These are phyloP conservation scores for Scalopus aquaticus DNA, from an alignment of 2,113 vertebrate species.

Conservation along the genomic window DNA sequence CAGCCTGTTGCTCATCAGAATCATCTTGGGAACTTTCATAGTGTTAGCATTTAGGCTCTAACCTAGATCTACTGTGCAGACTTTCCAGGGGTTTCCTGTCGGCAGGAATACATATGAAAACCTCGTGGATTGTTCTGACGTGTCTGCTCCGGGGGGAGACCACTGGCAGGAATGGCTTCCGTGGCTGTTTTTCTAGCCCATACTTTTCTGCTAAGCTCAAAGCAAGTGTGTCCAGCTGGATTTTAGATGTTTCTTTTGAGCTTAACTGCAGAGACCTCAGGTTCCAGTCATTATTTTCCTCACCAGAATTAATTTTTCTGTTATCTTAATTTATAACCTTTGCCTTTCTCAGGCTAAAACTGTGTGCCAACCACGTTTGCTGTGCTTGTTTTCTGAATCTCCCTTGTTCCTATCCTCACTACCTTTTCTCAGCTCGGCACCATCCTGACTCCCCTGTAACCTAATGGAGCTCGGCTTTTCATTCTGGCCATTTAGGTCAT, in stretches of 20 bases:
- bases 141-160: background rate
- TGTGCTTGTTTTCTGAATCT: background rate
- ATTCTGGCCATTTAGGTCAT: background rate
- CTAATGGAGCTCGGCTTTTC: background rate
- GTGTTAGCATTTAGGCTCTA: background rate
- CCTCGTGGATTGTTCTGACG: background rate
- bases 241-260: background rate
- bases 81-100: background rate
- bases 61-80: background rate
- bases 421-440: background rate
- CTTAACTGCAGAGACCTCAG: background rate
- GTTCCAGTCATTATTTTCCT: constrained; percentile 22
- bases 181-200: background rate
- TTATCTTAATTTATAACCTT: background rate
- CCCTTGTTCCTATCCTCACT: background rate
- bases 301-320: background rate
- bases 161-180: background rate
- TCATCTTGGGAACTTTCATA: background rate
- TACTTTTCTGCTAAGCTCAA: background rate
- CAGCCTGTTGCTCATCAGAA: background rate
- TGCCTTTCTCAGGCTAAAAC: background rate
- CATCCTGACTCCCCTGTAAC: background rate
- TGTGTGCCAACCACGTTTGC: background rate
- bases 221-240: background rate
- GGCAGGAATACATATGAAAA: background rate